phyloP scores from a whole-genome alignment of 2,888 invertebrate species.

The Clusia tigrina region DNA sequence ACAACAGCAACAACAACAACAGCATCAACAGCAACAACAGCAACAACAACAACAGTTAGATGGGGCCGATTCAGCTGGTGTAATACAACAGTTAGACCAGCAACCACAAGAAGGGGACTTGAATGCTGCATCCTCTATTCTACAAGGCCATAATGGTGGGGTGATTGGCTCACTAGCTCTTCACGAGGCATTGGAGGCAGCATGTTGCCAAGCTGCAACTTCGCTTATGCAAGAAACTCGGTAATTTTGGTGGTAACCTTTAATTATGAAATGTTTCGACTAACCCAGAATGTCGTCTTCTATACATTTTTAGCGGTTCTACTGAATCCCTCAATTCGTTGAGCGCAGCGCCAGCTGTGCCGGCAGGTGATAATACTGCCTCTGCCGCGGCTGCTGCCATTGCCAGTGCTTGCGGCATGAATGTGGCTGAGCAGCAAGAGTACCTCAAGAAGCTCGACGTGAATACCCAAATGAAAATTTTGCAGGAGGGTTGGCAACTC shows the following conservation, averaged over 20 bases:
- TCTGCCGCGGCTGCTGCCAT: conserved; percentile 36
- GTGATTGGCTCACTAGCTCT: conserved; percentile 43
- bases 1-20: conserved; percentile 13
- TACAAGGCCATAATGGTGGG: conserved; percentile 38
- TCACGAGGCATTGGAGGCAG: conserved; percentile 49
- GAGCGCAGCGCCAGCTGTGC: conserved; percentile 29
- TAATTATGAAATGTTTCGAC: not conserved
- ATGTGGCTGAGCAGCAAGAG: conserved; percentile 45
- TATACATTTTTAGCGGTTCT: conserved; percentile 35
- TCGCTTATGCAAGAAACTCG: conserved; percentile 41
- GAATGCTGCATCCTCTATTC: conserved; percentile 36
- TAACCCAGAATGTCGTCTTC: conserved; percentile 13
- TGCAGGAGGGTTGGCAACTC: conserved; percentile 62
- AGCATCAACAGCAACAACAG: too few species aligned
- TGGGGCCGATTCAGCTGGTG: conserved; percentile 27
- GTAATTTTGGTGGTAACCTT: conserved; percentile 27
- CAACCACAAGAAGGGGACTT: too few species aligned
- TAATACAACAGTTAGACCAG: conserved; percentile 42
- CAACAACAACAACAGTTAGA: conserved; percentile 22
- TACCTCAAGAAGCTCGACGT: conserved; percentile 44
- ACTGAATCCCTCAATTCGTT: conserved; percentile 46
- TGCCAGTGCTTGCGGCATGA: conserved; percentile 38
- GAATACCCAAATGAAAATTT: conserved; percentile 54
- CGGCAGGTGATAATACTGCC: conserved; percentile 27
- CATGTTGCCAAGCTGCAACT: conserved; percentile 44